Base-by-base conservation (phyloP, 2,888 invertebrate genomes). In the Hyalella azteca region DNA sequence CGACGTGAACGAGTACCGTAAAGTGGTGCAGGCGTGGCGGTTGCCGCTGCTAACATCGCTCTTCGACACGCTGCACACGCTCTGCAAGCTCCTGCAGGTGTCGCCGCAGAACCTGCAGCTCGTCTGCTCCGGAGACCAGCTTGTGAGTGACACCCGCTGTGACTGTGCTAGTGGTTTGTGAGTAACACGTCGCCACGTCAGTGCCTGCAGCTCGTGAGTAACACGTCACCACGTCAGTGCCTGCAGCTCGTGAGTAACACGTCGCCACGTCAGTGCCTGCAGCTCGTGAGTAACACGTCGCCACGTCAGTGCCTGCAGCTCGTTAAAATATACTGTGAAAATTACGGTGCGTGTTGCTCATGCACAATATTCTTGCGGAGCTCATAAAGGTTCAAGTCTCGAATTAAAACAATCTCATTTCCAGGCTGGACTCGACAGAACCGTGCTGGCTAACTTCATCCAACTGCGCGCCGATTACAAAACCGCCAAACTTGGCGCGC, bases 1-100 rank as follows among this genome's bases (percentile, higher is more conserved):
- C 89, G 99, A 99, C 90, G 94, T 99, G 85, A 97, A 97, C 87
- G 98, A 98, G 88, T 98, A 98, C 88, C 91, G 97, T 29, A 94
- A 94, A 86, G 95, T 95, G 87, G 93, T 93, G n/a, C 93, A 94
- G 87, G 92, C 92, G 75, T 89, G 93, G 80, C 90, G 92, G 79
- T 93, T 95, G 11, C 90, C 93, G 2, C 89, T 95, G 77, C 93
- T 97, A 50, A 92, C 92, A 66, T 92, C 93, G 81, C 90, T 98
- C n/a, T 98, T 98, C 89, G 97, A 98, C 89, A 95, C 95, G 32
- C 90, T 99, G 60, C 97, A 98, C 88, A 95, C 97, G 3, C 91
- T 99, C 76, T 98, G 97, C 88, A 99, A 98, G 90, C 90, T 99
- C 81, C 90, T 99, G 85, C 91, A 97, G 66, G 97, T 97, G 0